A percentile compares a stretch with the other conserved stretches of the same genome.
phyloP scores from a whole-genome alignment of 2,113 vertebrate genomes.

The Oncorhynchus tshawytscha region DNA sequence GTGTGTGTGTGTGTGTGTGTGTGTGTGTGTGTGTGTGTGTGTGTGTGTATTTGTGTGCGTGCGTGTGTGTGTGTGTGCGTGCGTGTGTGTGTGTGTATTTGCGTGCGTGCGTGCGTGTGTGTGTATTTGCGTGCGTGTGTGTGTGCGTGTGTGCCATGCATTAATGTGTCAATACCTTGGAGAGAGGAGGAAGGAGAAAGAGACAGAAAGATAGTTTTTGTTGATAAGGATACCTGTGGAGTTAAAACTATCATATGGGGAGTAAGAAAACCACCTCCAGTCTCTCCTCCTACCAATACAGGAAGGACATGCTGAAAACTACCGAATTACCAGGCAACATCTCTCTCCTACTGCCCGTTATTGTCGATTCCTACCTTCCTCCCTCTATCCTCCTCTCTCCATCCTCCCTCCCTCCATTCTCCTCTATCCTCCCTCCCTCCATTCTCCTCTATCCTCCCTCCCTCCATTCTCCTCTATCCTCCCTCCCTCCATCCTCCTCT shows the following conservation, averaged over 20 bases:
- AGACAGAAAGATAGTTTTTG: too few species aligned
- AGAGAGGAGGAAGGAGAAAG: too few species aligned
- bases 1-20: background rate
- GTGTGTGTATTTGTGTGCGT: background rate
- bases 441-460: too few species aligned
- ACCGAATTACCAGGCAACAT: background rate
- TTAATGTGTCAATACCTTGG: background rate
- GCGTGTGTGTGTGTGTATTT: background rate
- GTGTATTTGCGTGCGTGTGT: background rate
- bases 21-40: background rate
- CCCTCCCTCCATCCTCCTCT: background rate
- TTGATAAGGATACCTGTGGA: too few species aligned
- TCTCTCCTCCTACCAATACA: background rate
- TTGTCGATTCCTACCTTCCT: background rate
- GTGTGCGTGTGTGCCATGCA: background rate
- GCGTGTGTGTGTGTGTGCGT: background rate
- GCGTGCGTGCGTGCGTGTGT: background rate
- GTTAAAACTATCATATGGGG: background rate
- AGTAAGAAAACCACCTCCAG: too few species aligned
- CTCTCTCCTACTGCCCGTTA: background rate
- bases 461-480: background rate
- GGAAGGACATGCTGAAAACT: background rate
- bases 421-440: slow-evolving; percentile 21
- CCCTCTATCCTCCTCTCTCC: background rate
- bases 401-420: background rate